These are phyloP conservation scores for Murina feae DNA, from an alignment of 2,113 vertebrate genomes.

Conservation along the genomic window DNA sequence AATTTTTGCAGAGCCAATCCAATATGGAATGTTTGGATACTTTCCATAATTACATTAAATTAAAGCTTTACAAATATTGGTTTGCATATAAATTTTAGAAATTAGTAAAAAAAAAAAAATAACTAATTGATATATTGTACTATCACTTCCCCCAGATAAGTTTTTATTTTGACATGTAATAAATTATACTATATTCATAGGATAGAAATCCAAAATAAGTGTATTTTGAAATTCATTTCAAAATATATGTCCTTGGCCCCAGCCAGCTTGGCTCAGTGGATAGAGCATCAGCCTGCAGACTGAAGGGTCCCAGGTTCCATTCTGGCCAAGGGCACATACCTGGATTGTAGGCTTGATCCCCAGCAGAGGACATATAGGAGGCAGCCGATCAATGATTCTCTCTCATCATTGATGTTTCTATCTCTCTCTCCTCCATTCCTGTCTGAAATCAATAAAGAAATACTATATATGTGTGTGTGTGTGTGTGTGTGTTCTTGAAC, in stretches of 20 bases:
- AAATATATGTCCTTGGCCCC: background rate
- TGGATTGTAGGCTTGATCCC: no score
- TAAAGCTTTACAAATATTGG: background rate
- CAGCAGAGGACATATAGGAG: no score
- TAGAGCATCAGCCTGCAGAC: no score
- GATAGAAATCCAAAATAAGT: background rate
- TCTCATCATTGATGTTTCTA: no score
- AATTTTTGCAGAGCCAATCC: background rate
- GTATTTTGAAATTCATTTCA: background rate
- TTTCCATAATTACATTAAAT: background rate
- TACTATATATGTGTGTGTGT: no score
- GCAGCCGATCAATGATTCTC: no score
- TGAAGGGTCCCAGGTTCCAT: no score
- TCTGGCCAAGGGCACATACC: no score
- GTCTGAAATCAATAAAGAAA: no score
- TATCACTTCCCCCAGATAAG: background rate
- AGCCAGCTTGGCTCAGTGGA: no score
- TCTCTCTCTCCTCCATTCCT: no score
- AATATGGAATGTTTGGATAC: background rate
- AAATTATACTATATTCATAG: background rate
- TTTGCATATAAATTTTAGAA: background rate
- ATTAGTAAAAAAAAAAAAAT: background rate
- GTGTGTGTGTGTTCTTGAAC: background rate
- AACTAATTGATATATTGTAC: background rate
- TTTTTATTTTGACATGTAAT: background rate